Evolutionary conservation across 2,888 invertebrate genomes (phyloP), one percentile per base, ranked within the genome.

Genomic region (Lasioglossum marginatum): DNA sequence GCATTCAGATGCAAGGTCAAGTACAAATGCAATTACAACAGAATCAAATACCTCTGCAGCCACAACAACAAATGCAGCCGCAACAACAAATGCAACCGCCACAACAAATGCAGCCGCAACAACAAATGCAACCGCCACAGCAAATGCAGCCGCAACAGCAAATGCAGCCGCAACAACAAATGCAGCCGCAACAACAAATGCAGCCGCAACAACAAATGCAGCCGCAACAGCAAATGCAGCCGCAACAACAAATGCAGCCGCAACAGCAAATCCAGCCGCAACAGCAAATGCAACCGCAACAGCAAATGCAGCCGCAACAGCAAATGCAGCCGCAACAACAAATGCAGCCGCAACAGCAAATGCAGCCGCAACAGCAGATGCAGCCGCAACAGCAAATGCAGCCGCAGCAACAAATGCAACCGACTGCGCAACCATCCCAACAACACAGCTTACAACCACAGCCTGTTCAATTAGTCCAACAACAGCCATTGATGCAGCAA

Each of bases 401-500:
- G 43, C 92, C 92, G 63, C 92, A 91, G 27, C 93, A 92, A 48
- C 90, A 92, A 66, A 82, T 90, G 72, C 92, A 91, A n/a, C 74
- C 89, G 23, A 70, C 82, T 8, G 95, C 95, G 81, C 95, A 95
- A 79, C 95, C 95, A 90, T 93, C 95, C 3, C 91, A 93, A 91
- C 96, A 95, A 72, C 94, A 93, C 57, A 93, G 90, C 83, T 82
- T 94, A 73, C 94, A 95, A 84, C 91, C 94, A 0, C 93, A 96
- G 95, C 93, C 96, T 89, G 96, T 95, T 40, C 93, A 96, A 79
- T 86, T 95, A 76, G 94, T 94, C 10, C 95, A 95, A 72, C 94
- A 94, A 74, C 96, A 96, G 88, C 96, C 96, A 76, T 95, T 96
- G 73, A 91, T 94, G 72, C 94, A 94, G 74, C 95, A 95, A 77